These are phyloP conservation scores for Argynnis bischoffii DNA, from an alignment of 2,888 invertebrate species.

Conservation along the genomic window DNA sequence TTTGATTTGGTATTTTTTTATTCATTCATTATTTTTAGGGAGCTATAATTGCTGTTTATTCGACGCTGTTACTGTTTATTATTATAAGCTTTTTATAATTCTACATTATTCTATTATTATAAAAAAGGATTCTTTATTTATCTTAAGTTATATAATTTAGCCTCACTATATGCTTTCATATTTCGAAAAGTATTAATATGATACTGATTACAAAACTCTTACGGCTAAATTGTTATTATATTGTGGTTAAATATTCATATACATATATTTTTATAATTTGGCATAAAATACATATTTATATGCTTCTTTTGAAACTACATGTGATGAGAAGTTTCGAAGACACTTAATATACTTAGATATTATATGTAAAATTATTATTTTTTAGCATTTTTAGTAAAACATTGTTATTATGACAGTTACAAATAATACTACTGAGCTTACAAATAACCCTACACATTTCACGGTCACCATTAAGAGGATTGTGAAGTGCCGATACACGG, in stretches of 20 bases:
- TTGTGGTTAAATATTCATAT: background rate
- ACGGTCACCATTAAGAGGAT: no score
- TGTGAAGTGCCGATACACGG: no score
- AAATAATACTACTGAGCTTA: no score
- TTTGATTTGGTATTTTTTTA: no score
- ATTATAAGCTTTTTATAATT: no score
- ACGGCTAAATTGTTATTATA: conserved; percentile 8
- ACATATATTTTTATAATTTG: conserved; percentile 9
- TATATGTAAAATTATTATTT: background rate
- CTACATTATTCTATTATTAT: background rate
- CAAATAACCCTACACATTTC: no score
- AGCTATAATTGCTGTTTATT: no score
- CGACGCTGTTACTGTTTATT: no score
- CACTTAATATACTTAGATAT: background rate
- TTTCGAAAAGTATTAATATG: conserved; percentile 38
- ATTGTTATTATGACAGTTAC: no score
- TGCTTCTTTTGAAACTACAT: background rate
- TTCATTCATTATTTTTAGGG: no score
- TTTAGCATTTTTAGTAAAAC: no score
- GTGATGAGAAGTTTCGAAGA: background rate
- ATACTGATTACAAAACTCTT: conserved; percentile 19
- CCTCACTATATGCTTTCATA: conserved; percentile 78
- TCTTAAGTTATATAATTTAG: conserved; percentile 32
- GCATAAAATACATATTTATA: background rate
- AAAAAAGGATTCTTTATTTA: background rate